A percentile compares a stretch with the other conserved stretches of the same genome.
Evolutionary conservation across 2,113 vertebrate species (phyloP).

Genomic region (Phrynosoma blainvillii): DNA sequence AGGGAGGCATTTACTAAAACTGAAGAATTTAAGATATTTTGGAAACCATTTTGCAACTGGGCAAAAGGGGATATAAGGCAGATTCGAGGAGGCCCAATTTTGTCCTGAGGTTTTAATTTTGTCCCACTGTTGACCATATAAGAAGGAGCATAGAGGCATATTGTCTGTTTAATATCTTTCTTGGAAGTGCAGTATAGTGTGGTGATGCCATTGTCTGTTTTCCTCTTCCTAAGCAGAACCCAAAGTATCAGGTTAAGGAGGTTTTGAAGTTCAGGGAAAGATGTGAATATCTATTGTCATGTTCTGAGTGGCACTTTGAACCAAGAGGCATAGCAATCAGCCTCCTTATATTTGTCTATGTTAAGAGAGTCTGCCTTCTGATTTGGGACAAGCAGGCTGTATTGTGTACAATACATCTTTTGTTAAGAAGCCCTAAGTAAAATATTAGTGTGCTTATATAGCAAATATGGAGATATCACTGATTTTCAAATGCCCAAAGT

Average conservation of each 20-base stretch:
- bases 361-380: neutral
- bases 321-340: neutral
- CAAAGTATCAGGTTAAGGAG: too few relatives aligned
- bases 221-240: neutral
- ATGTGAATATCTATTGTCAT: neutral
- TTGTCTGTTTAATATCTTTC: neutral
- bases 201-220: neutral
- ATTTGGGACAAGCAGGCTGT: neutral
- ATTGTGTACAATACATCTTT: accelerated
- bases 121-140: neutral
- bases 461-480: neutral
- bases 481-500: conserved; percentile 54
- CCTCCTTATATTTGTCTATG: neutral
- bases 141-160: neutral
- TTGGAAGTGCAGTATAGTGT: neutral
- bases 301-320: neutral
- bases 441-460: neutral
- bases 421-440: neutral
- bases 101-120: neutral
- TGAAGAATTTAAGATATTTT: neutral
- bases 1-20: neutral
- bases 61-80: neutral
- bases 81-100: neutral
- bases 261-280: neutral
- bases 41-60: neutral